phyloP scores from a whole-genome alignment of 2,113 vertebrate genomes.

The Petroica traversi region DNA sequence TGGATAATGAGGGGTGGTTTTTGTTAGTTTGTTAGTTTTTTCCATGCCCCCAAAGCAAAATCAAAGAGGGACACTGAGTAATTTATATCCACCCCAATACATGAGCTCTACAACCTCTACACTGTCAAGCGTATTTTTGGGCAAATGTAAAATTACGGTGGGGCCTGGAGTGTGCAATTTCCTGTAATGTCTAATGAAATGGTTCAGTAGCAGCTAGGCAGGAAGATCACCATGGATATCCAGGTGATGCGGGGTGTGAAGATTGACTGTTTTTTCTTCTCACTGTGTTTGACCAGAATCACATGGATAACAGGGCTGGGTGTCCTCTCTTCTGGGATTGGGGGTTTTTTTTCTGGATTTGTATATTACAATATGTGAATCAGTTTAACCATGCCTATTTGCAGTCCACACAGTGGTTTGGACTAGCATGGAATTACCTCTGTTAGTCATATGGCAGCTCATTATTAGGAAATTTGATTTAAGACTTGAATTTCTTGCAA shows the following conservation, averaged over 20 bases:
- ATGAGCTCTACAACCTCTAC: not conserved
- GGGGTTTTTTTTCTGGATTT: not conserved
- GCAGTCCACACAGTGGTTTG: not conserved
- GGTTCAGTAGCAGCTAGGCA: not conserved
- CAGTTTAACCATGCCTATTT: not conserved
- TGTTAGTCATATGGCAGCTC: not conserved
- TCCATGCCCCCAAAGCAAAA: not conserved
- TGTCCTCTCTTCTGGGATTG: not conserved
- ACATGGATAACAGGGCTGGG: not conserved
- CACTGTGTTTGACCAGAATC: not conserved
- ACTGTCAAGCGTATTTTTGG: not conserved
- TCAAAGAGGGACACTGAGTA: not conserved
- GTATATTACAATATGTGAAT: not conserved
- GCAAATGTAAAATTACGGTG: not conserved
- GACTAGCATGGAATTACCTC: not conserved
- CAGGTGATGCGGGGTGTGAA: not conserved
- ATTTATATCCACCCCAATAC: not conserved
- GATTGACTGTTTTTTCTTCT: not conserved
- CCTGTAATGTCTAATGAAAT: not conserved
- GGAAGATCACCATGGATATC: not conserved
- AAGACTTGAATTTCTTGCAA: not conserved
- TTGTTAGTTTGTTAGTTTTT: not conserved
- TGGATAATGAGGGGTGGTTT: not conserved
- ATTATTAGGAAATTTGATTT: not conserved
- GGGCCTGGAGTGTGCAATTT: not conserved